A percentile compares a stretch with the other conserved stretches of the same genome.
Evolutionary conservation across 2,888 invertebrate genomes (phyloP).

Genomic region (Kuschelorhynchus macadamiae): DNA sequence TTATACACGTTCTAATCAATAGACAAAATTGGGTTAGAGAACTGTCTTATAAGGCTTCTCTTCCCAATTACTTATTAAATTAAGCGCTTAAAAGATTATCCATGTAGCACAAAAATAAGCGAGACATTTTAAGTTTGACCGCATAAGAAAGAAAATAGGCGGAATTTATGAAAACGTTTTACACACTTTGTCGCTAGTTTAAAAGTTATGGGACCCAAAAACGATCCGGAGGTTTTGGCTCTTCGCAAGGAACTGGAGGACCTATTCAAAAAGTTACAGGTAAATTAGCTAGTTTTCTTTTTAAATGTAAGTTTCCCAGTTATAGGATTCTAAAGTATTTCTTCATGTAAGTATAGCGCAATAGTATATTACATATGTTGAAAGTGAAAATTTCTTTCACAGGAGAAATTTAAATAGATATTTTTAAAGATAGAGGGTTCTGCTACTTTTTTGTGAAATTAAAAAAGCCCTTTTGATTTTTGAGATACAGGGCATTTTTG

Average conservation of each 20-base stretch:
- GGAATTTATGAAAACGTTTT: constrained; percentile 10
- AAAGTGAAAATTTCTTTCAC: too few species aligned
- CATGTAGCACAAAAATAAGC: constrained; percentile 9
- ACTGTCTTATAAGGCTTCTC: constrained; percentile 32
- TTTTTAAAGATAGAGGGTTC: too few species aligned
- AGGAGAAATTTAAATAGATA: too few species aligned
- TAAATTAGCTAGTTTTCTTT: constrained; percentile 62
- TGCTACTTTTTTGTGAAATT: too few species aligned
- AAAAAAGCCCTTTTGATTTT: too few species aligned
- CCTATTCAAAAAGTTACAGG: constrained; percentile 85
- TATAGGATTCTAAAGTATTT: too few species aligned
- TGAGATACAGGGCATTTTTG: too few species aligned
- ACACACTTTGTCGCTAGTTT: constrained; percentile 1
- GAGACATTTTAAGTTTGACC: constrained; percentile 22
- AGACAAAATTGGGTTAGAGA: constrained; percentile 31
- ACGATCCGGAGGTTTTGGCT: constrained; percentile 84
- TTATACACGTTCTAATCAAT: background rate
- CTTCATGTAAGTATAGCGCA: background rate
- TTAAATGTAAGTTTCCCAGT: too few species aligned
- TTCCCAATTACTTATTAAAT: constrained; percentile 33
- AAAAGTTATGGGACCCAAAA: constrained; percentile 79
- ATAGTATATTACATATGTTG: background rate
- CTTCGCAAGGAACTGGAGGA: constrained; percentile 87
- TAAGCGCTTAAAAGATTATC: constrained; percentile 38
- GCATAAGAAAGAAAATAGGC: constrained; percentile 12